Evolutionary conservation across 2,113 vertebrate genomes (phyloP).

Genomic region (Actenoides lindsayi): DNA sequence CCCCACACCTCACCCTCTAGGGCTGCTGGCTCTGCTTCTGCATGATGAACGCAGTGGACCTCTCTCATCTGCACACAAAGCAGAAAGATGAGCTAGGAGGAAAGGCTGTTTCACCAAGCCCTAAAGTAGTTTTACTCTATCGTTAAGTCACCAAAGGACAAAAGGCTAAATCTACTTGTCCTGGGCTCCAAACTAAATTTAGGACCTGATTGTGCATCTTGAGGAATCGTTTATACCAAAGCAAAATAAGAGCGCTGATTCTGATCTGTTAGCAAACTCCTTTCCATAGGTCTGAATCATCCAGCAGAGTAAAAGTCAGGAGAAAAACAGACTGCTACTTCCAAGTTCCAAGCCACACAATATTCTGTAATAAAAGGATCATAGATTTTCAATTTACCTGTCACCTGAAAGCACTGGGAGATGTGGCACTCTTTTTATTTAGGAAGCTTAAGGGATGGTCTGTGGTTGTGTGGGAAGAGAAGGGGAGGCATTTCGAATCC

Average conservation of each 20-base stretch:
- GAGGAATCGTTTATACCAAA: neutral
- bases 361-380: slow-evolving; percentile 42
- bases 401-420: slow-evolving; percentile 18
- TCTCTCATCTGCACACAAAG: neutral
- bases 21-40: neutral
- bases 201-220: neutral
- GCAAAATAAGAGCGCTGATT: neutral
- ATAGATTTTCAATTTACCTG: slow-evolving; percentile 50
- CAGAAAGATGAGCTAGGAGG: neutral
- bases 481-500: slow-evolving; percentile 8
- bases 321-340: neutral
- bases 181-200: neutral
- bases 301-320: neutral
- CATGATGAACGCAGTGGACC: neutral
- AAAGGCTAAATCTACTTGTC: neutral
- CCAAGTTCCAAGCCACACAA: neutral
- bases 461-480: neutral
- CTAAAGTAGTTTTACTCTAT: neutral
- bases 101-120: neutral
- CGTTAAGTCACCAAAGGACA: neutral
- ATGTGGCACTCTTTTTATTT: neutral
- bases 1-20: neutral
- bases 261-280: slow-evolving; percentile 11
- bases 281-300: slow-evolving; percentile 28
- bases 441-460: neutral